Evolutionary conservation across 2,113 vertebrate species (phyloP).

Genomic region (Anthoscopus minutus): DNA sequence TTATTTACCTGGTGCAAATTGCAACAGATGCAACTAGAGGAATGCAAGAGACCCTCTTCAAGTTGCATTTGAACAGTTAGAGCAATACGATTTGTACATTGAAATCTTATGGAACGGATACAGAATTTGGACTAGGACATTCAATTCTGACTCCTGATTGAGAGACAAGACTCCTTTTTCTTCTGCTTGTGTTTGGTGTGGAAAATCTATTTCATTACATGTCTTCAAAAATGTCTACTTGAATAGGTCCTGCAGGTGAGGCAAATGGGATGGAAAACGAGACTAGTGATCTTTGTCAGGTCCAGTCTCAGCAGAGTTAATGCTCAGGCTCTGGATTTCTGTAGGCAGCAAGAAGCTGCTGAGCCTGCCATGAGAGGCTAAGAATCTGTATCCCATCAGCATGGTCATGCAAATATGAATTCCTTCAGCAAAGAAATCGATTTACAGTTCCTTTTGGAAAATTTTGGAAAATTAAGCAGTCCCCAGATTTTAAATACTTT

Average conservation of each 20-base stretch:
- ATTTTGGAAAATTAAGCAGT: not conserved
- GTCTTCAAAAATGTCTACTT: not conserved
- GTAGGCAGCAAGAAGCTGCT: not conserved
- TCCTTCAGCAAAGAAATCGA: not conserved
- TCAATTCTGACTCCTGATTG: not conserved
- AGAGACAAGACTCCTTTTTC: not conserved
- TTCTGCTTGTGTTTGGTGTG: not conserved
- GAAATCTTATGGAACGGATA: not conserved
- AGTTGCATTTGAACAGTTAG: not conserved
- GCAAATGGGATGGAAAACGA: not conserved
- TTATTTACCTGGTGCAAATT: not conserved
- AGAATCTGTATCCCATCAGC: not conserved
- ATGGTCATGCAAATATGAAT: not conserved
- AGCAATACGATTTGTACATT: not conserved
- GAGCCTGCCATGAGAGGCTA: not conserved
- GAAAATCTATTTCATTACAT: not conserved
- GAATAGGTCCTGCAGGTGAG: not conserved
- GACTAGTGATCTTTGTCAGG: not conserved
- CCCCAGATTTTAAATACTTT: not conserved
- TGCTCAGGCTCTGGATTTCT: not conserved
- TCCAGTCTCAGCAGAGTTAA: not conserved
- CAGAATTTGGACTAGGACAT: not conserved
- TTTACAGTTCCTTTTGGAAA: not conserved
- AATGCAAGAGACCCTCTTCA: not conserved
- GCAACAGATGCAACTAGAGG: not conserved